These are phyloP conservation scores for Pseudomyrmex pallidus DNA, from an alignment of 1,140 invertebrate species.

Conservation along the genomic window DNA sequence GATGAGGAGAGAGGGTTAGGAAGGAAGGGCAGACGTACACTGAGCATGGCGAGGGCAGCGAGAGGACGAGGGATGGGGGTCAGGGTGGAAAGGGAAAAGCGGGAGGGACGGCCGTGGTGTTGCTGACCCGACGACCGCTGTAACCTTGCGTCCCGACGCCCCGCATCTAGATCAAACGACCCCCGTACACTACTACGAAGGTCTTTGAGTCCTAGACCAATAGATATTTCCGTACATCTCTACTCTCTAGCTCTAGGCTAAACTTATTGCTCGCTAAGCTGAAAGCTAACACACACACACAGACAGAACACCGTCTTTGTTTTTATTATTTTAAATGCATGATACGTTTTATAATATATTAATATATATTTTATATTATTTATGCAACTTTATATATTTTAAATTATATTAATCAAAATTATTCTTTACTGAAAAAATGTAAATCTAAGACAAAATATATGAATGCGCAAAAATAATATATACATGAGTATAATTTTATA, in stretches of 20 bases:
- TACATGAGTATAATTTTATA: too few relatives aligned
- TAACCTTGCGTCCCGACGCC: slow-evolving; percentile 81
- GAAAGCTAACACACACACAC: not conserved
- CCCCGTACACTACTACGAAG: slow-evolving; percentile 67
- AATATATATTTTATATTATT: too few relatives aligned
- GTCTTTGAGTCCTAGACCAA: slow-evolving; percentile 48
- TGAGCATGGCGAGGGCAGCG: slow-evolving; percentile 49
- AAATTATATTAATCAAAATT: too few relatives aligned
- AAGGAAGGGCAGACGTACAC: slow-evolving; percentile 58
- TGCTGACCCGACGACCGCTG: slow-evolving; percentile 84
- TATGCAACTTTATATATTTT: too few relatives aligned
- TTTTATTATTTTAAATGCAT: too few relatives aligned
- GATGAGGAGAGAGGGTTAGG: slow-evolving; percentile 57
- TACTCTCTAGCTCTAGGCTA: not conserved
- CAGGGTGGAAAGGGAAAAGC: slow-evolving; percentile 60
- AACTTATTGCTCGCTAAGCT: not conserved
- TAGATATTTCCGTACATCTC: slow-evolving; percentile 47
- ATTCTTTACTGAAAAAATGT: too few relatives aligned
- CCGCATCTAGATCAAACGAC: slow-evolving; percentile 73
- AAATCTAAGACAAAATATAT: too few relatives aligned
- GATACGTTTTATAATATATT: too few relatives aligned
- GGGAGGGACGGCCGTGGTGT: slow-evolving; percentile 81
- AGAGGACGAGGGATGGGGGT: slow-evolving; percentile 62
- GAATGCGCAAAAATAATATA: too few relatives aligned
- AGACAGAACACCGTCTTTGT: too few relatives aligned